Base-by-base conservation (phyloP, 2,888 invertebrate species). In the Chloromyia formosa region DNA sequence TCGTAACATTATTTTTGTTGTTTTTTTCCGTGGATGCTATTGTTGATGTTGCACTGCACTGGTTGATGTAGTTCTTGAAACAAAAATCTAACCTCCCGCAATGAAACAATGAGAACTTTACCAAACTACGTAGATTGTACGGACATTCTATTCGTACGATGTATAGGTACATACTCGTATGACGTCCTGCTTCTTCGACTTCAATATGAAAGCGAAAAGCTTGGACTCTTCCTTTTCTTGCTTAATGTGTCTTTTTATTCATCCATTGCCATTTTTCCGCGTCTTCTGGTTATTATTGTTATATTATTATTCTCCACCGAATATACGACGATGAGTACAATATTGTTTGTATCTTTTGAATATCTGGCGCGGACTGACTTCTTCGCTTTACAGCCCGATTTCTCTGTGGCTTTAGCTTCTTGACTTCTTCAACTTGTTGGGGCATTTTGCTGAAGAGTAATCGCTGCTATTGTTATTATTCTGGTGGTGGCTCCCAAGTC, bases 381-480 rank as follows among this genome's bases (percentile, higher is more conserved):
- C 40, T 58, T 56, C 56, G 71, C 40, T 16, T 56, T 71, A 7
- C 27, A 35, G 27, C 7, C 27, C 27, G 27, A 7, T 4, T 35
- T 35, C 27, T 35, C 27, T 2, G 27, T 35, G 27, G 27, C 7
- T 35, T 35, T 7, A 7, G 27, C 58, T 35, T 35, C 71, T 71
- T 58, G 58, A 71, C 71, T 71, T 71, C 71, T 71, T 71, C 71
- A 71, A 58, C 56, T 71, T 71, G 56, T 71, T 71, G 58, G 18
- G 35, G 27, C 27, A 35, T 35, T 35, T 35, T 66, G 56, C 58
- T 10, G 14, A 71, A 71, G 71, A 71, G 71, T 71, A 71, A 71
- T 71, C 71, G 71, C 40, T 56, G 58, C 56, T 71, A 71, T 71
- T 71, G 58, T 71, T 71, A 71, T 71, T 71, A 71, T 71, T 71